Evolutionary conservation across 2,888 invertebrate species (phyloP).

Genomic region (Mythimna albipuncta): DNA sequence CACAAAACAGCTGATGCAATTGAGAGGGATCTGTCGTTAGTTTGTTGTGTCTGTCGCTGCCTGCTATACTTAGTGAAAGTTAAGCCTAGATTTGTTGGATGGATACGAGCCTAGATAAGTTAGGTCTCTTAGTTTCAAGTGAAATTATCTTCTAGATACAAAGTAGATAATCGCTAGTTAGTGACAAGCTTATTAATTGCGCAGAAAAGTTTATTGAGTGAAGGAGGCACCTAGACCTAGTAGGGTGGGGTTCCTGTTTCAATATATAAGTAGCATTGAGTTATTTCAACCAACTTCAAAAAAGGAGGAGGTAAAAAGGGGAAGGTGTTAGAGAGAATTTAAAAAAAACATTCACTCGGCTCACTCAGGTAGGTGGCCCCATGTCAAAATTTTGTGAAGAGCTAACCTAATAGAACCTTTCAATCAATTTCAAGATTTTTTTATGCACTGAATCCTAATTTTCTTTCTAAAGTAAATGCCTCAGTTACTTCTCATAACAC

Average conservation of each 20-base stretch:
- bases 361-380: too few species aligned
- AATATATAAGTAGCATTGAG: neutral
- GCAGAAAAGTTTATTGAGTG: neutral
- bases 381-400: too few species aligned
- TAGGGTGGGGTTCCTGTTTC: neutral
- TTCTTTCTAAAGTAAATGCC: too few species aligned
- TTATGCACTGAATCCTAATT: too few species aligned
- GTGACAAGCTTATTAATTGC: neutral
- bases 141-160: neutral
- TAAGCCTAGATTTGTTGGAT: conserved; percentile 14
- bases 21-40: neutral
- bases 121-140: conserved; percentile 5
- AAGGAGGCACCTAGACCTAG: neutral
- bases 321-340: too few species aligned
- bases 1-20: conserved; percentile 6
- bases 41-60: neutral
- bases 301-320: too few species aligned
- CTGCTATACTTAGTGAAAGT: conserved; percentile 32
- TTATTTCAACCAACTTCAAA: neutral
- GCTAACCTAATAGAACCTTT: too few species aligned
- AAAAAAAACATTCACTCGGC: too few species aligned
- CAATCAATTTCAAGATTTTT: too few species aligned
- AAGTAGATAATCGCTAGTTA: neutral
- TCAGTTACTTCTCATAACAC: too few species aligned
- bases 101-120: neutral